phyloP scores from a whole-genome alignment of 2,113 vertebrate species.

The Gallinago media region DNA sequence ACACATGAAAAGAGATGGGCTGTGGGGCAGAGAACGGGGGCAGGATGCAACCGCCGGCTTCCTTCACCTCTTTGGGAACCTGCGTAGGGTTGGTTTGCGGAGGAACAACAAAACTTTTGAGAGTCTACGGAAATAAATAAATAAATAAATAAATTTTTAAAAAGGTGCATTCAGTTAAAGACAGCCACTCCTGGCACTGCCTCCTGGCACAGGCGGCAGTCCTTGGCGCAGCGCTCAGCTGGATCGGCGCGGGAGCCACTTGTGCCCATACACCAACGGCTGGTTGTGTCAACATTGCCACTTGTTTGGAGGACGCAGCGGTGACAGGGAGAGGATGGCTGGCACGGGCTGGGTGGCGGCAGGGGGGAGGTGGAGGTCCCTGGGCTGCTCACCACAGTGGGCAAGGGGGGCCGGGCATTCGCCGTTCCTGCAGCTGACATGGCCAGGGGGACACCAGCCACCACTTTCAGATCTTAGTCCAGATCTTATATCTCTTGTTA shows the following conservation, averaged over 20 bases:
- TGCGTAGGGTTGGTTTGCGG: not conserved
- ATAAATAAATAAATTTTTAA: not conserved
- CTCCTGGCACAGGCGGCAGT: not conserved
- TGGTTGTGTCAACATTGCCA: not conserved
- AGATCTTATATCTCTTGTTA: not conserved
- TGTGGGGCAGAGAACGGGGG: not conserved
- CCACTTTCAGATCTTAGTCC: not conserved
- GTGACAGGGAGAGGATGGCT: not conserved
- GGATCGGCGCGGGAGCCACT: not conserved
- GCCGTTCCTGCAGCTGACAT: rapidly evolving
- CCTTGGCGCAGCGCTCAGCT: not conserved
- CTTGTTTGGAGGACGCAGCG: not conserved
- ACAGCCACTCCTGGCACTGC: not conserved
- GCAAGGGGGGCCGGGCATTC: rapidly evolving
- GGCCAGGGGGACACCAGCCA: not conserved
- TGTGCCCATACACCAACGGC: not conserved
- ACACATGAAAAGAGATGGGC: not conserved
- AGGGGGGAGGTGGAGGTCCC: no score
- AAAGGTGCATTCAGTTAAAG: not conserved
- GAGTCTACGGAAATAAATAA: not conserved
- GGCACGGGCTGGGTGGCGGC: not conserved
- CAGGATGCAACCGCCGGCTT: not conserved
- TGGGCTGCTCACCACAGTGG: rapidly evolving
- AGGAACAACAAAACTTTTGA: not conserved
- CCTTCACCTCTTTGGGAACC: not conserved